Conservation (phyloP, 1,140 invertebrate genomes). For the Dreissena polymorpha region DNA sequence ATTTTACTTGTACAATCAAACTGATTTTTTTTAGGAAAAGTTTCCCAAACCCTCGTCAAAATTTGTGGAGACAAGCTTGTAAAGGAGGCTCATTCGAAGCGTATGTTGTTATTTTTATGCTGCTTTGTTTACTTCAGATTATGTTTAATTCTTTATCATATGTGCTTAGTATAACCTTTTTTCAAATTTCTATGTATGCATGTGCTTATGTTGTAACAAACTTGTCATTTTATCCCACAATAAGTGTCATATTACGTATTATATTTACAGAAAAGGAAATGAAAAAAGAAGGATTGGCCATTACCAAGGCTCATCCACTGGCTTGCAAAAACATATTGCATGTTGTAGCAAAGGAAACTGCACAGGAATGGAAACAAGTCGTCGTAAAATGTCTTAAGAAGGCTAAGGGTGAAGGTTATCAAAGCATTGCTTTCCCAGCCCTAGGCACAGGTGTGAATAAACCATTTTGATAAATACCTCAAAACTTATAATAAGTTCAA, state of each 20-base stretch:
- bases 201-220: not conserved
- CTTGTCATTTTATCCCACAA: not conserved
- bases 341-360: constrained; percentile 23
- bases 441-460: constrained; percentile 32
- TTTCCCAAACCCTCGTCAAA: constrained; percentile 11
- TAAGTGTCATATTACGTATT: not conserved
- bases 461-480: not conserved
- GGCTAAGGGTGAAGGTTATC: constrained; percentile 4
- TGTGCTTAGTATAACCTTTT: too few species aligned
- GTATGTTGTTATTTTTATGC: constrained; percentile 7
- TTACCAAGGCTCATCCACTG: constrained; percentile 27
- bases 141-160: too few species aligned
- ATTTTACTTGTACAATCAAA: too few species aligned
- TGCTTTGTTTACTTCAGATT: too few species aligned
- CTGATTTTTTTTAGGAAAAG: constrained; percentile 6
- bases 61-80: constrained; percentile 24
- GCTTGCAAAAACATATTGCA: constrained; percentile 34
- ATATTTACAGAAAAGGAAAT: constrained; percentile 22
- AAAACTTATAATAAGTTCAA: not conserved
- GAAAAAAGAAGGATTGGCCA: constrained; percentile 13
- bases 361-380: constrained; percentile 12
- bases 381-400: constrained; percentile 10
- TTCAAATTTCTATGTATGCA: too few species aligned
- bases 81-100: constrained; percentile 2
- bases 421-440: constrained; percentile 43